Conservation (phyloP, 2,888 invertebrate genomes). For the Sinodicranocentrus sp. region DNA sequence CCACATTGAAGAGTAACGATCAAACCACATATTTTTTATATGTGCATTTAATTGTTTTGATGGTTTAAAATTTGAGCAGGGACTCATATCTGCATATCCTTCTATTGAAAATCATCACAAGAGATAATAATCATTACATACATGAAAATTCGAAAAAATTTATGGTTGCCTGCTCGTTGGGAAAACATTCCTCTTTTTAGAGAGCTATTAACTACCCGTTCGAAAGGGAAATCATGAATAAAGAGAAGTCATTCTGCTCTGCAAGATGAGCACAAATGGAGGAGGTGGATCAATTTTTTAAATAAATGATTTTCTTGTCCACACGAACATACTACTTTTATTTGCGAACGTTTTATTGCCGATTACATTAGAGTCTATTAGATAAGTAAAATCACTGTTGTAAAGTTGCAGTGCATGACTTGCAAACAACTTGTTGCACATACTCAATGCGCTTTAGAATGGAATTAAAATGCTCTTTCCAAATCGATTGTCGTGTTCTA, state of each 20-base stretch:
- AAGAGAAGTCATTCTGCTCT: neutral
- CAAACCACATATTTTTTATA: neutral
- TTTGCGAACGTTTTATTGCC: neutral
- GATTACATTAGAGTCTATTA: no score
- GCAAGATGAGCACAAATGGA: neutral
- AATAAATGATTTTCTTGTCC: neutral
- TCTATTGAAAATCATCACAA: no score
- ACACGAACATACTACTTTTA: neutral
- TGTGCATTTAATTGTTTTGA: neutral
- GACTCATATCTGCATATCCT: no score
- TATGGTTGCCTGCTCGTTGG: no score
- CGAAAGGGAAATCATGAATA: slow-evolving; percentile 14
- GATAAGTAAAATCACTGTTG: no score
- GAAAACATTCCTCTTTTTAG: no score
- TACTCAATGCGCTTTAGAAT: no score
- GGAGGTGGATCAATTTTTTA: neutral
- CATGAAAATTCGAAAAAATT: no score
- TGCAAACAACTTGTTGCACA: no score
- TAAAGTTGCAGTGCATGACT: no score
- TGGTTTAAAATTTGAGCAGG: no score
- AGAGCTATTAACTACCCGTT: neutral
- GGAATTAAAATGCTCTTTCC: neutral
- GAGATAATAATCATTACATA: no score
- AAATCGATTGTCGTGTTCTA: slow-evolving; percentile 6
- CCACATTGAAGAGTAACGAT: neutral